Base-by-base conservation (phyloP, 2,797 vertebrate genomes). In the Gila robusta region DNA sequence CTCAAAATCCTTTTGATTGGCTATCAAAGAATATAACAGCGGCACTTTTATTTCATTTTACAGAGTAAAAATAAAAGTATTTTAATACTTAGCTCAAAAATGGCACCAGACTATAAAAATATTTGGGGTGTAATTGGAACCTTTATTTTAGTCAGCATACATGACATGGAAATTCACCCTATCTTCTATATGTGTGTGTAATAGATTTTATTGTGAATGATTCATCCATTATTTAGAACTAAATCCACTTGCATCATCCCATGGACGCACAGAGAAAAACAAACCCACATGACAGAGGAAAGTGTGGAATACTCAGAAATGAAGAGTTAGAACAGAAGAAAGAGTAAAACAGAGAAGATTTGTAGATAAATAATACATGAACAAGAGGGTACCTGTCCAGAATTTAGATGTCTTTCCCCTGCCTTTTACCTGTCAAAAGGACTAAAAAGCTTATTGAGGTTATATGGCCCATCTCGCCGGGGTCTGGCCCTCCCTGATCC, bases 311-410 rank as follows among this genome's bases (percentile, higher is more conserved):
- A 23, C 47, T 71, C 47, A 59, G n/a, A 77, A 32, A 78, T 16
- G 2, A 28, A 26, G 35, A 35, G 26, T 70, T 52, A 21, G 44
- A 23, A 56, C 62, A 79, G 23, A 59, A 41, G 49, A 59, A 64
- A 12, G 32, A 32, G 64, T 41, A 23, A 69, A 81, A 44, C 64
- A 52, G 80, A 69, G 73, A 69, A 12, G 35, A 79, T 79, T 35
- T 17, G 26, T 62, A 66, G 49, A 67, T 84, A 80, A 87, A 87
- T 82, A 80, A 83, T 83, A 56, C 54, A 83, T 87, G 79, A 79
- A 23, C 8, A 86, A 79, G 6, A 71, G 35, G 39, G 52, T 49
- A 71, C 64, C 74, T 88, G 83, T 88, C 80, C 81, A 83, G 87
- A 88, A 83, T 83, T 73, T 19, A 83, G 76, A 88, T 83, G 64